phyloP scores from a whole-genome alignment of 2,888 invertebrate genomes.

The Ptilodon capucinus region DNA sequence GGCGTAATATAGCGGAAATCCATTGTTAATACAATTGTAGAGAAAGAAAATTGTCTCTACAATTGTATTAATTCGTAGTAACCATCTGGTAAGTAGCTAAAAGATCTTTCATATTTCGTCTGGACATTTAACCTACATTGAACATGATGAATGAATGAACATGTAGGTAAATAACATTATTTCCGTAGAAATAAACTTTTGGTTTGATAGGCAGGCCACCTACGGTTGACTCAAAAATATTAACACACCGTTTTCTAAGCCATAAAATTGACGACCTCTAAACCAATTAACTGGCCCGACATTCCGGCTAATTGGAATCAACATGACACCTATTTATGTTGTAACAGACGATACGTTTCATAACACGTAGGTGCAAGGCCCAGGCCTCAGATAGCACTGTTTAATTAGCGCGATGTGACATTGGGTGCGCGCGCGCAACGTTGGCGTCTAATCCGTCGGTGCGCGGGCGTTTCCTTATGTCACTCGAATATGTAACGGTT shows the following conservation, averaged over 20 bases:
- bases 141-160: too few relatives aligned
- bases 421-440: conserved; percentile 36
- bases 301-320: conserved; percentile 16
- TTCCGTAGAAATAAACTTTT: not conserved
- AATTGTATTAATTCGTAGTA: too few relatives aligned
- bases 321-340: conserved; percentile 21
- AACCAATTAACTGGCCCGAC: conserved; percentile 9
- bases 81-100: too few relatives aligned
- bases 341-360: conserved; percentile 24
- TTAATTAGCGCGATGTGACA: conserved; percentile 36
- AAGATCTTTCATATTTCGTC: too few relatives aligned
- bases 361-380: conserved; percentile 35
- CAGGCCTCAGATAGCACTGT: conserved; percentile 26
- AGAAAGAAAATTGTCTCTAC: too few relatives aligned
- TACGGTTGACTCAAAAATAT: not conserved
- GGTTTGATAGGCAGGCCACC: not conserved
- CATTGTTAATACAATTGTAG: too few relatives aligned
- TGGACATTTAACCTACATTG: too few relatives aligned
- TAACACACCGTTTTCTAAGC: not conserved
- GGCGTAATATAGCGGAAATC: too few relatives aligned
- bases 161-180: not conserved
- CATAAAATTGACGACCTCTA: conserved; percentile 4
- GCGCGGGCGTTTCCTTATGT: conserved; percentile 41
- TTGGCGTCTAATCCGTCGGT: conserved; percentile 26
- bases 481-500: conserved; percentile 45